Base-by-base conservation (phyloP, 37 sponge, comb jelly and placozoan species). In the Mnemiopsis leidyi region DNA sequence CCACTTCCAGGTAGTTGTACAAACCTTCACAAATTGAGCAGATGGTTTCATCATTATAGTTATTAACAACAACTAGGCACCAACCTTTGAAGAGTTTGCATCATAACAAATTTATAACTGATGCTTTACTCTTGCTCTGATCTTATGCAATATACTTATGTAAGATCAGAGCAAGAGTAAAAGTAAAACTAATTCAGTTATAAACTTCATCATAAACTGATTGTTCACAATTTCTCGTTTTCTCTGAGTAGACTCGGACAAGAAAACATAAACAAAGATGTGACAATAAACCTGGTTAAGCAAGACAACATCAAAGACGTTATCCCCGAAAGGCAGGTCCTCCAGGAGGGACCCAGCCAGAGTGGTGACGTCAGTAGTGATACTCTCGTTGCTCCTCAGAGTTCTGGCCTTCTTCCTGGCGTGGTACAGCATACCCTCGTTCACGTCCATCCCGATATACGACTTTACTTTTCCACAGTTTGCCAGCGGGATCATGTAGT, bases 371-470 rank as follows among this genome's bases (percentile, higher is more conserved):
- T 71, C 75, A 71, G 75, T 71, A 71, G 75, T 29, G n/a, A 71
- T 18, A 71, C 30, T 71, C 30, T 71, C 75, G n/a, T 71, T 28
- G 90, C 36, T 85, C 61, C 90, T 85, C 24, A 85, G 48, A 40
- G 36, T 61, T 77, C 33, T 77, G 0, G 90, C 90, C 48, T 85
- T 85, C 90, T 85, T 85, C 28, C 90, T 38, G 2, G 90, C 90
- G 7, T 85, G 36, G 0, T 33, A n/a, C 30, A 85, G 48, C 90
- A 85, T 85, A n/a, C 90, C 90, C 26, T 85, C 90, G 61, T 85
- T 85, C 2, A 39, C 26, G 23, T 85, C 90, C 28, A 85, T 23
- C 23, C 90, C 90, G 24, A 33, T 85, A 61, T 85, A 85, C 25
- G 90, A 85, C 23, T 18, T 39, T 5, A 38, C 25, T 85, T 85